Conservation (phyloP, 2,113 vertebrate species). For the Epinephelus lanceolatus region DNA sequence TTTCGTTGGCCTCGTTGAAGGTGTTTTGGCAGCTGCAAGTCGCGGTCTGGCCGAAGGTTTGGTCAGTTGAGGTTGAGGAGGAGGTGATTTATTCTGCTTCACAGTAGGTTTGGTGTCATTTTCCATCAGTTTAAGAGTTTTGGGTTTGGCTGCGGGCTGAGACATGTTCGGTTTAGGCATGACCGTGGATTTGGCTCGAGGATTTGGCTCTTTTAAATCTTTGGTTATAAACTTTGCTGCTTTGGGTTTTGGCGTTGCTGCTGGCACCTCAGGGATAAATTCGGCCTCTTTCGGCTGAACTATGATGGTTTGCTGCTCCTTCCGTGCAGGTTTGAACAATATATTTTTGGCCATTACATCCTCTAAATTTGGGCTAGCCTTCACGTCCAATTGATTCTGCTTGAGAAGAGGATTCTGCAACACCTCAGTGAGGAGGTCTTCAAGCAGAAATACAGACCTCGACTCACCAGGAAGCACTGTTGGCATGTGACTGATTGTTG, state of each 20-base stretch:
- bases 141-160: neutral
- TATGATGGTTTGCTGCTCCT: conserved; percentile 14
- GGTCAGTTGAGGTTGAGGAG: conserved; percentile 19
- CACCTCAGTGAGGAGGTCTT: conserved; percentile 39
- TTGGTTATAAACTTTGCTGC: conserved; percentile 9
- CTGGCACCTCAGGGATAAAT: conserved; percentile 1
- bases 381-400: conserved; percentile 27
- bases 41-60: conserved; percentile 21
- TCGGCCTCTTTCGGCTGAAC: conserved; percentile 6
- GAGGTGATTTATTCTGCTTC: conserved; percentile 32
- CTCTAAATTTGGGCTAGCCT: conserved; percentile 16
- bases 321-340: conserved; percentile 4
- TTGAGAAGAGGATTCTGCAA: conserved; percentile 21
- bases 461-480: neutral
- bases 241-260: conserved; percentile 25
- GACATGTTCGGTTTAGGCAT: conserved; percentile 5
- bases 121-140: conserved; percentile 11
- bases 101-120: conserved; percentile 21
- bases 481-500: conserved; percentile 5
- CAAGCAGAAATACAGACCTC: conserved; percentile 22
- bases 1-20: conserved; percentile 29
- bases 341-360: conserved; percentile 11
- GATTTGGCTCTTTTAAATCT: conserved; percentile 11
- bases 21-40: conserved; percentile 20
- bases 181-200: neutral